Base-by-base conservation (phyloP, 2,797 vertebrate species). In the Loris lydekkerianus region DNA sequence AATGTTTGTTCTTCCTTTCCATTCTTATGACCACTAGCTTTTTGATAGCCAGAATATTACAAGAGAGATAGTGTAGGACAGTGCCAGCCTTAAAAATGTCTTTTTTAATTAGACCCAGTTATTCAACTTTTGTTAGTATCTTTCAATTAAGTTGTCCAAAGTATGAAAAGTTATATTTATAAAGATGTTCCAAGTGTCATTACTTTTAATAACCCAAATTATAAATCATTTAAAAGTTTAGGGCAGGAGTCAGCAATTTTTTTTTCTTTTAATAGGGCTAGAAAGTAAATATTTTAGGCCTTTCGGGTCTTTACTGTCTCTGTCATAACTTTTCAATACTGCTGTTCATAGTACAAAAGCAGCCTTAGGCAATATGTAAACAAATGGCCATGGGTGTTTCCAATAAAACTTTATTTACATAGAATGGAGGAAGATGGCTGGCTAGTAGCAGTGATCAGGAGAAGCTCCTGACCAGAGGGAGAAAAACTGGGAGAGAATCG, bases 151-250 rank as follows among this genome's bases (percentile, higher is more conserved):
- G 29, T 86, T 93, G 34, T 58, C 3, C 37, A 76, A 89, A 69
- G 34, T 61, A 27, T 70, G 80, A 83, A 85, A 77, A 60, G 37
- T 73, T 43, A 70, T 63, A 80, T 40, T 4, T 29, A 29, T 31
- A 63, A 72, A 80, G 8, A 58, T 81, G 20, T 80, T 76, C 49
- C 46, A 82, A 61, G 23, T 84, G 25, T 3, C 21, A 85, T 94
- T 76, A 69, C 34, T 81, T 87, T 56, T 70, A 87, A 82, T 84
- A 72, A 7, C 29, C 29, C 20, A 87, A n/a, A 93, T 86, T 85
- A 70, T 90, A 69, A 95, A 72, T 18, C 17, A 76, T 56, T 73
- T 69, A 80, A 78, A 77, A 87, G n/a, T 80, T 95, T 63, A 75
- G 46, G 53, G 10, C 9, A 56, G 20, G 29, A n/a, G 5, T 73